Evolutionary conservation across 2,888 invertebrate genomes (phyloP).

Genomic region (Caenorhabditis becei): DNA sequence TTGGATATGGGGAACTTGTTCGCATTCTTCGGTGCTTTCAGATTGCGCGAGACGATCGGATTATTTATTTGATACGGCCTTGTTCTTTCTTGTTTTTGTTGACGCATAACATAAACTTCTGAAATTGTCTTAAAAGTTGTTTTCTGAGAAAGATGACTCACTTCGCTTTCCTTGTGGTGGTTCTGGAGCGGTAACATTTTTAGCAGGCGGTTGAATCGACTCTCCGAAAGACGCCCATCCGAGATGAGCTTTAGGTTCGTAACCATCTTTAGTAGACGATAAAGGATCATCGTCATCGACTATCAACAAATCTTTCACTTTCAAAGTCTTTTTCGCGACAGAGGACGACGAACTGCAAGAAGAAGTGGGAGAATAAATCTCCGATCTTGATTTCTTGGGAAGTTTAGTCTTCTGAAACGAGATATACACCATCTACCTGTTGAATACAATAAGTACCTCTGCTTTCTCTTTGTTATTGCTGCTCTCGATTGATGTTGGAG

Average conservation of each 20-base stretch:
- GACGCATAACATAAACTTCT: conserved; percentile 45
- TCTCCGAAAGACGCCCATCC: conserved; percentile 58
- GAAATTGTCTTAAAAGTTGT: neutral
- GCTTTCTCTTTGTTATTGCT: neutral
- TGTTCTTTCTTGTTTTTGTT: neutral
- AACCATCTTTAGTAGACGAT: neutral
- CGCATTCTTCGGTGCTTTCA: neutral
- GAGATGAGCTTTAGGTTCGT: conserved; percentile 42
- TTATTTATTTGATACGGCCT: conserved; percentile 6
- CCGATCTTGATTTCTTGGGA: neutral
- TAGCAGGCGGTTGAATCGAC: conserved; percentile 6
- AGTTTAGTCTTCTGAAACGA: neutral
- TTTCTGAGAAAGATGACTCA: neutral
- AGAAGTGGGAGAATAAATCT: neutral
- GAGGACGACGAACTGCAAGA: neutral
- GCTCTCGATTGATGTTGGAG: neutral
- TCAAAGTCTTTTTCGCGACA: neutral
- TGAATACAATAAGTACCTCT: neutral
- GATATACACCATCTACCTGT: neutral
- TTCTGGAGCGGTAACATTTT: neutral
- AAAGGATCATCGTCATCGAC: conserved; percentile 18
- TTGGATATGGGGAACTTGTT: neutral
- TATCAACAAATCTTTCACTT: conserved; percentile 17
- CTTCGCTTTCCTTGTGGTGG: conserved; percentile 1
- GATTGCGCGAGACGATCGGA: neutral